A percentile compares a stretch with the other conserved stretches of the same genome.
Evolutionary conservation across 2,113 vertebrate genomes (phyloP).

Genomic region (Chaetura pelagica): DNA sequence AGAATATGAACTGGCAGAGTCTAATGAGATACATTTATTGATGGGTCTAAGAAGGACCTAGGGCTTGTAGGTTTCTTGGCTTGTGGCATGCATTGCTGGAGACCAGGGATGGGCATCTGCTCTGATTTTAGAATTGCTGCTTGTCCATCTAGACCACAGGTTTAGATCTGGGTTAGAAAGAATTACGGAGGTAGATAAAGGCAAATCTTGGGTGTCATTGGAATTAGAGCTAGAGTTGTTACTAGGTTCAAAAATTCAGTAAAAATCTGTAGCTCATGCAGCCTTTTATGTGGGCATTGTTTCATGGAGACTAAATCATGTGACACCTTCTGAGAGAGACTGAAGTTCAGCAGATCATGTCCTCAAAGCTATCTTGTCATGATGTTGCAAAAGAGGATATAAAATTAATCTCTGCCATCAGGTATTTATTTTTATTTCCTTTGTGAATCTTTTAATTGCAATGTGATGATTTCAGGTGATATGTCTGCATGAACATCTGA

Average conservation of each 20-base stretch:
- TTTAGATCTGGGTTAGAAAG: not conserved
- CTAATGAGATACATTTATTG: not conserved
- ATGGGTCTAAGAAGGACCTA: not conserved
- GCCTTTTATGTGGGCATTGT: not conserved
- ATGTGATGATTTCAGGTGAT: not conserved
- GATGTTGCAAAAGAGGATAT: not conserved
- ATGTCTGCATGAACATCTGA: not conserved
- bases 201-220: not conserved
- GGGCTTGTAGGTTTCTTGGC: not conserved
- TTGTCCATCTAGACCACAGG: not conserved
- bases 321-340: not conserved
- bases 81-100: not conserved
- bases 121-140: not conserved
- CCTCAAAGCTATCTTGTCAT: not conserved
- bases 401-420: not conserved
- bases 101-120: not conserved
- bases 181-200: not conserved
- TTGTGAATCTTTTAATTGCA: not conserved
- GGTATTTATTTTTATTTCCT: not conserved
- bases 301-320: not conserved
- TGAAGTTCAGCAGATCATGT: not conserved
- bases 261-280: not conserved
- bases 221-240: not conserved
- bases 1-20: not conserved
- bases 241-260: not conserved